phyloP scores from a whole-genome alignment of 2,888 invertebrate genomes.

The Andrena fulva region DNA sequence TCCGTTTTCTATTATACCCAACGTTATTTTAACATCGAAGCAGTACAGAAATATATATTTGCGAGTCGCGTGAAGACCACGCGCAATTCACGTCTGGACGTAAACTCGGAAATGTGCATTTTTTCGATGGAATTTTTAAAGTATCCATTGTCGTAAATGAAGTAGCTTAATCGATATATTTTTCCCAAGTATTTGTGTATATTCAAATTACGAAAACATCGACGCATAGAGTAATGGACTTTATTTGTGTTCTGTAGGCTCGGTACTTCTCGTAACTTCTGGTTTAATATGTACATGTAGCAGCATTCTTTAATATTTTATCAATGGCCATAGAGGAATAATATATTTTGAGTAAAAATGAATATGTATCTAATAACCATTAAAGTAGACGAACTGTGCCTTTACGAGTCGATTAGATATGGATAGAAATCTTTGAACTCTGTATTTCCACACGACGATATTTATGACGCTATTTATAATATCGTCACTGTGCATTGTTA shows the following conservation, averaged over 20 bases:
- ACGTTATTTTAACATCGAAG: neutral
- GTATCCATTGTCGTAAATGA: neutral
- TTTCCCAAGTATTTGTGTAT: neutral
- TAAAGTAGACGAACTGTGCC: conserved; percentile 3
- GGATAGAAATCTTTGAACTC: neutral
- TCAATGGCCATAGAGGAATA: neutral
- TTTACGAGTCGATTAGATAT: neutral
- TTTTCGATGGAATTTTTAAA: neutral
- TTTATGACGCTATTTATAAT: neutral
- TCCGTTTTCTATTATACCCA: neutral
- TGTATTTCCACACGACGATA: conserved; percentile 8
- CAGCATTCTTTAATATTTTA: conserved; percentile 3
- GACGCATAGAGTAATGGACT: neutral
- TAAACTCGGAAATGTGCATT: neutral
- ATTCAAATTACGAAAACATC: neutral
- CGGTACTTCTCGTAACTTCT: neutral
- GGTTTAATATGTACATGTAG: neutral
- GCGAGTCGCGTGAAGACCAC: neutral
- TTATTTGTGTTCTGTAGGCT: conserved; percentile 6
- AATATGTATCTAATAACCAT: neutral
- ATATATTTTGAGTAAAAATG: neutral
- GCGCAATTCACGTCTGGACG: neutral
- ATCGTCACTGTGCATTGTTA: conserved; percentile 3
- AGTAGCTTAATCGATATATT: neutral
- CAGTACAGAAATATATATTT: neutral